A percentile compares a stretch with the other conserved stretches of the same genome.
Evolutionary conservation across 37 sponge, comb jelly and placozoan species (phyloP).

Genomic region (Beroe forskalii): DNA sequence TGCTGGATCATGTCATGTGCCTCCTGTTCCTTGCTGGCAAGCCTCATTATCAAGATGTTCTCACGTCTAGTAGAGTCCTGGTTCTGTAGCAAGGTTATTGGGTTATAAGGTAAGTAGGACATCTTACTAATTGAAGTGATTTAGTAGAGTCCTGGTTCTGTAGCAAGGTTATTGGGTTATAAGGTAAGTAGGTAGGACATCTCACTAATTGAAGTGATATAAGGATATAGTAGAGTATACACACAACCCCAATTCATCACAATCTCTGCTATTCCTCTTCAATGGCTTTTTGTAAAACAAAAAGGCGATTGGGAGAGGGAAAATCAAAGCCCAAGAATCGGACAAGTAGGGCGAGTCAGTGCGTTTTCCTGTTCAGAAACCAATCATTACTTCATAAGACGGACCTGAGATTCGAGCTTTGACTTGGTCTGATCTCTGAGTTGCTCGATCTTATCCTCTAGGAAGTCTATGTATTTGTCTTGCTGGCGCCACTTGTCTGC

Average conservation of each 20-base stretch:
- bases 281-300: constrained; percentile 67
- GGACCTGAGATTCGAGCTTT: constrained; percentile 70
- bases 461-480: constrained; percentile 78
- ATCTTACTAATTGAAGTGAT: constrained; percentile 73
- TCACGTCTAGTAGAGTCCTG: constrained; percentile 87
- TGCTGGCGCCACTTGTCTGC: constrained; percentile 84
- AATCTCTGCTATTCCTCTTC: constrained; percentile 77
- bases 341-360: no score
- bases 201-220: constrained; percentile 75
- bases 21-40: constrained; percentile 93
- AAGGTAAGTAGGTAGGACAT: no score
- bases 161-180: no score
- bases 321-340: no score
- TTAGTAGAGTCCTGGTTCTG: constrained; percentile 82
- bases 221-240: no score
- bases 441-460: constrained; percentile 65
- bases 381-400: no score
- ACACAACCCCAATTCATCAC: no score
- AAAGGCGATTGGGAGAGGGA: no score
- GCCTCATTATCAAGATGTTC: constrained; percentile 89
- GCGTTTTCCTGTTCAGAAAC: constrained; percentile 66
- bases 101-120: no score
- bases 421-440: constrained; percentile 9
- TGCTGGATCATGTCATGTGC: constrained; percentile 75
- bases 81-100: no score